Evolutionary conservation across 2,797 vertebrate genomes (phyloP), one percentile per base, ranked within the genome.

Genomic region (Apogon talboti): DNA sequence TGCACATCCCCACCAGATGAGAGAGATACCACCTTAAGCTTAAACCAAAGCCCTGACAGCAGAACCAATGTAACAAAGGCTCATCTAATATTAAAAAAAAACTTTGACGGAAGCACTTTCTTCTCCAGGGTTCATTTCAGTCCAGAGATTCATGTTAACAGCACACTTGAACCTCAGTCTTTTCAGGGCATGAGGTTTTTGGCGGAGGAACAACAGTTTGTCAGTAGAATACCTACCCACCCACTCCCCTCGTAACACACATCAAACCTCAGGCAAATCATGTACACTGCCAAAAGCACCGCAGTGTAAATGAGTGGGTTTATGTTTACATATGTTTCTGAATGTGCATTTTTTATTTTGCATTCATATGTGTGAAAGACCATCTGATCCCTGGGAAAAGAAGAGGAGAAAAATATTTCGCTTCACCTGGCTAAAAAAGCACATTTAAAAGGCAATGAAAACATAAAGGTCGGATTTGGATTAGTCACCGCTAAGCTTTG

Each of bases 401-500:
- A 30, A 37, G 11, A 42, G 14, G 61, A 57, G n/a, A 61, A 18
- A 64, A 62, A 76, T 43, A 60, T 75, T 73, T 38, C 19, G 61
- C 24, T 62, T 74, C 57, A 84, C 58, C 46, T 76, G 60, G 60
- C 58, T 68, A 67, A 83, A 64, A 58, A 59, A 76, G 54, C 38
- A 8, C 18, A 48, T 79, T 79, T 72, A 51, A 77, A 78, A 76
- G 18, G 45, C 45, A 71, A 54, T 71, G 60, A 58, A 68, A 81
- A 46, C 61, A 66, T 57, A 86, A 88, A 64, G 44, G 72, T 45
- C 71, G 72, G 74, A 77, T 86, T 79, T 79, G 78, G 83, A 86
- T 90, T 80, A 78, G 79, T 76, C 74, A 56, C 0, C 55, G 62
- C 57, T 71, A 40, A 75, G 77, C 60, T 75, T 64, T 73, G 59